Conservation (phyloP, 2,888 invertebrate genomes). For the Ormyrus nitidulus region DNA sequence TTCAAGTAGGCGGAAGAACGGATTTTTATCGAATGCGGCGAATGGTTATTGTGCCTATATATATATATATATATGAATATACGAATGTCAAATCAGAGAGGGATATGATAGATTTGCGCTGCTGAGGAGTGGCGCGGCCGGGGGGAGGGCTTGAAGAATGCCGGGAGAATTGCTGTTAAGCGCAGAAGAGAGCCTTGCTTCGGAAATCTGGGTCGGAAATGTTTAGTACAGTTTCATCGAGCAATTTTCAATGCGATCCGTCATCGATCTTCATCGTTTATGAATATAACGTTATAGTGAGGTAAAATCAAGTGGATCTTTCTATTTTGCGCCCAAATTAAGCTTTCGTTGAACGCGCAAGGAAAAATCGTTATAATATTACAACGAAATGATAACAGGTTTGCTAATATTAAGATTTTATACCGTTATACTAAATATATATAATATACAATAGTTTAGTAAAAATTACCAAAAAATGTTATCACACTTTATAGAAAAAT, state of each 20-base stretch:
- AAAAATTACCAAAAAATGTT: too few relatives aligned
- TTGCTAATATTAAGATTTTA: too few relatives aligned
- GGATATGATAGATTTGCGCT: constrained; percentile 39
- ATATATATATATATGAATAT: background rate
- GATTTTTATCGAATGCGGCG: background rate
- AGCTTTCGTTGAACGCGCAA: too few relatives aligned
- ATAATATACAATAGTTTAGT: too few relatives aligned
- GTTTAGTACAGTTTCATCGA: constrained; percentile 5
- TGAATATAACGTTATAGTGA: too few relatives aligned
- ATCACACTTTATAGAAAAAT: too few relatives aligned
- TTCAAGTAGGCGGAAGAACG: constrained; percentile 11
- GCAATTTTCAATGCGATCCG: background rate
- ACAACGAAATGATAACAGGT: too few relatives aligned
- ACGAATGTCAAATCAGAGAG: constrained; percentile 40
- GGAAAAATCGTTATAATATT: too few relatives aligned
- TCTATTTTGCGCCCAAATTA: too few relatives aligned
- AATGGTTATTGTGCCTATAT: background rate
- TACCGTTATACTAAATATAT: too few relatives aligned
- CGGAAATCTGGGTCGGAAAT: background rate
- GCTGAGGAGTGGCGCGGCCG: background rate
- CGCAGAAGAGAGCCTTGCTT: constrained; percentile 10
- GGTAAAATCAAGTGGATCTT: too few relatives aligned
- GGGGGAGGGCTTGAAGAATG: background rate
- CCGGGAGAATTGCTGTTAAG: background rate
- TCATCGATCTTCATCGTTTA: too few relatives aligned